A percentile compares a stretch with the other conserved stretches of the same genome.
Conservation (phyloP, 2,888 invertebrate species). For the Drosophila phalerata region DNA sequence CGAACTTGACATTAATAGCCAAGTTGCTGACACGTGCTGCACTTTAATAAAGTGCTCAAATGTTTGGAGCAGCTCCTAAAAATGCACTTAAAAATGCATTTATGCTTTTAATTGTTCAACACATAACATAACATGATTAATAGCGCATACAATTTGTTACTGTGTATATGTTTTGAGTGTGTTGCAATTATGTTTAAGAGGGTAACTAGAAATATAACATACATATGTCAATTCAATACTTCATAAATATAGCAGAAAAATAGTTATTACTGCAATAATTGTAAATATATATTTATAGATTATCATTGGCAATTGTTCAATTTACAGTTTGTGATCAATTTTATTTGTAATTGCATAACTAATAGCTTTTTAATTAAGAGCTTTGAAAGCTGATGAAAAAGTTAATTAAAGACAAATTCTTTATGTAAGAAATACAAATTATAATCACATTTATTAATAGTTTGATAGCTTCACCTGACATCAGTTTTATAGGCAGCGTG, state of each 20-base stretch:
- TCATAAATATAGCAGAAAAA: not conserved
- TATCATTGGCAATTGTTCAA: slow-evolving; percentile 17
- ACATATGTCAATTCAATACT: slow-evolving; percentile 3
- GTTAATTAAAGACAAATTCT: not conserved
- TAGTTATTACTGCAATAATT: not conserved
- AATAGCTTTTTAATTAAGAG: not conserved
- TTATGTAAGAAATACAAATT: slow-evolving; percentile 2
- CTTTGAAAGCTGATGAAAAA: not conserved
- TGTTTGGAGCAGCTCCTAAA: slow-evolving; percentile 18
- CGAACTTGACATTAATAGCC: slow-evolving; percentile 77
- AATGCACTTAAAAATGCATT: slow-evolving; percentile 51
- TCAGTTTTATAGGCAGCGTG: not conserved
- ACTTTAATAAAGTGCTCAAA: slow-evolving; percentile 49
- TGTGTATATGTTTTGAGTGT: not conserved
- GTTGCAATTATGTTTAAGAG: not conserved
- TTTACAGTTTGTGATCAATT: slow-evolving; percentile 9
- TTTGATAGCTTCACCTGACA: not conserved
- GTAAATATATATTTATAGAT: not conserved
- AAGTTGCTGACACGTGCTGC: slow-evolving; percentile 61
- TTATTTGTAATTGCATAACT: not conserved
- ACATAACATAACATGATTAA: slow-evolving; percentile 23
- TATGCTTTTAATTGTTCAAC: slow-evolving; percentile 34
- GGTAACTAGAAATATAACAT: too few species aligned
- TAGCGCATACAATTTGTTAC: slow-evolving; percentile 16
- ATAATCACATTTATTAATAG: not conserved